Evolutionary conservation across 2,113 vertebrate genomes (phyloP).

Genomic region (Lepus timidus): DNA sequence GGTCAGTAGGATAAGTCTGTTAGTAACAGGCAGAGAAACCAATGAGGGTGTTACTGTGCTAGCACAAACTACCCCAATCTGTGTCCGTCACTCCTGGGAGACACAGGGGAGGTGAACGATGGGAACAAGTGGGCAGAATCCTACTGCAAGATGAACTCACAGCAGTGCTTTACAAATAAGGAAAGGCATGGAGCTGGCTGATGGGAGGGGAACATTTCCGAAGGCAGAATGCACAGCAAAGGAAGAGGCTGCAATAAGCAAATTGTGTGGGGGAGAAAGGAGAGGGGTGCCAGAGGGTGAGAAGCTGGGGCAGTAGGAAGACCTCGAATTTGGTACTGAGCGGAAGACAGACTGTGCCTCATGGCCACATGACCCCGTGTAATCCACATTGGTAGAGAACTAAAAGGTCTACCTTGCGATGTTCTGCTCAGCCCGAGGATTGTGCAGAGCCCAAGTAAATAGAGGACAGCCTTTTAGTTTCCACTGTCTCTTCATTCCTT

Average conservation of each 20-base stretch:
- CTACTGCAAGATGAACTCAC: slow-evolving; percentile 2
- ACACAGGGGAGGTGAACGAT: background rate
- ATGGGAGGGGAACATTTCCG: background rate
- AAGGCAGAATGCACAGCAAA: background rate
- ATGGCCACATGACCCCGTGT: background rate
- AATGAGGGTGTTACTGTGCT: background rate
- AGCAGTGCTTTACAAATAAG: slow-evolving; percentile 10
- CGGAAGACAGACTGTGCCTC: background rate
- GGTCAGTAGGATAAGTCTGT: background rate
- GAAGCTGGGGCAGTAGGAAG: background rate
- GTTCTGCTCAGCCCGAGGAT: background rate
- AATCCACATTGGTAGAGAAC: background rate
- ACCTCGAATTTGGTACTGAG: background rate
- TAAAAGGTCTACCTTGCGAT: slow-evolving; percentile 44
- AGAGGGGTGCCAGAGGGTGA: background rate
- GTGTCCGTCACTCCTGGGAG: background rate
- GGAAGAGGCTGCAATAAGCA: background rate
- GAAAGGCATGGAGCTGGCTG: background rate
- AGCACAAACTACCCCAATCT: background rate
- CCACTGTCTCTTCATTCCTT: background rate
- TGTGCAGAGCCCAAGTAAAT: background rate
- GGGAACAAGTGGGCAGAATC: background rate
- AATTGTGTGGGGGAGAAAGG: background rate
- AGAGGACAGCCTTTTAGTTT: fast-evolving
- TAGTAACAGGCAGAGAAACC: slow-evolving; percentile 3